Evolutionary conservation across 2,113 vertebrate genomes (phyloP).

Genomic region (Perognathus longimembris): DNA sequence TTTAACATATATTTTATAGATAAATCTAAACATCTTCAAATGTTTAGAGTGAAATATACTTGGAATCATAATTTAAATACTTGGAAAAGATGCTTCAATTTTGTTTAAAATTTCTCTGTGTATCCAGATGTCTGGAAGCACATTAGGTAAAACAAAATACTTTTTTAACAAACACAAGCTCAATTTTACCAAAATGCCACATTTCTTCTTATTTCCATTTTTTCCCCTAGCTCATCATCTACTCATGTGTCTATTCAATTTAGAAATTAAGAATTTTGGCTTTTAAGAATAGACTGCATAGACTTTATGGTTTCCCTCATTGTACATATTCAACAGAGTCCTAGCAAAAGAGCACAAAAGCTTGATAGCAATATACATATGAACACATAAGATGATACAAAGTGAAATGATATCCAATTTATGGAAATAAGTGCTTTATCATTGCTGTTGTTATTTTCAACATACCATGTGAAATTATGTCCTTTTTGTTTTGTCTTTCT

Average conservation of each 20-base stretch:
- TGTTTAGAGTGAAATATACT: constrained; percentile 67
- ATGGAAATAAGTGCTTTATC: too few relatives aligned
- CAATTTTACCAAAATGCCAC: constrained; percentile 65
- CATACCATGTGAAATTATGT: too few relatives aligned
- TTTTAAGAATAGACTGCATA: constrained; percentile 13
- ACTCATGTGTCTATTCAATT: constrained; percentile 39
- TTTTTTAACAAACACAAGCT: constrained; percentile 75
- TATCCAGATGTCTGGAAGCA: constrained; percentile 73
- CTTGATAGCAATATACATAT: too few relatives aligned
- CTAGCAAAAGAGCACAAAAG: too few relatives aligned
- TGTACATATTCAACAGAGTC: too few relatives aligned
- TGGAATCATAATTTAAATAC: constrained; percentile 46
- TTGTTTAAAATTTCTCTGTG: constrained; percentile 55
- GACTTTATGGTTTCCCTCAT: too few relatives aligned
- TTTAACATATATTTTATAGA: constrained; percentile 15
- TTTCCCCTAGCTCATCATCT: constrained; percentile 21
- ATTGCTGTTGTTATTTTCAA: too few relatives aligned
- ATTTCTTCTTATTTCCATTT: constrained; percentile 64
- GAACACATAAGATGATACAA: too few relatives aligned
- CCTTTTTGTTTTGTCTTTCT: too few relatives aligned
- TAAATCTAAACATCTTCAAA: constrained; percentile 58
- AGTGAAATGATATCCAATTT: too few relatives aligned
- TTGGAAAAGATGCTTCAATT: constrained; percentile 70
- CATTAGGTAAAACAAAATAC: constrained; percentile 68
- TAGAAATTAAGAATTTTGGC: background rate